A percentile compares a stretch with the other conserved stretches of the same genome.
Evolutionary conservation across 2,888 invertebrate genomes (phyloP).

Genomic region (Caenorhabditis doughertyi): DNA sequence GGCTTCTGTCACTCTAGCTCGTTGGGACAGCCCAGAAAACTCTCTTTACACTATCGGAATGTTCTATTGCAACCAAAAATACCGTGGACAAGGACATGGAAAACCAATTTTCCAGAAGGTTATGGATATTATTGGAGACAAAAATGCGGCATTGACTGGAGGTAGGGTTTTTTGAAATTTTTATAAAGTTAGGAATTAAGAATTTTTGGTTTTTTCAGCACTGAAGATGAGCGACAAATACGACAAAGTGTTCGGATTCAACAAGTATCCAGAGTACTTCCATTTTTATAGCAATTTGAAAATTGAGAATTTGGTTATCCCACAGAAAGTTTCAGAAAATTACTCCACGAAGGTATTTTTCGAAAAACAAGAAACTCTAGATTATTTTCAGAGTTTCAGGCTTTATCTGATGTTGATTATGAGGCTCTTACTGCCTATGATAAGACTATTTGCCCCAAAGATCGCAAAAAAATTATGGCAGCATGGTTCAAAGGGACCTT

Average conservation of each 20-base stretch:
- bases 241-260: constrained; percentile 57
- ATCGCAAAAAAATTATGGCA: constrained; percentile 54
- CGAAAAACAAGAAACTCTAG: neutral
- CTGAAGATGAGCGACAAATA: constrained; percentile 63
- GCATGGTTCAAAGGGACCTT: constrained; percentile 61
- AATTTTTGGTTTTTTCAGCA: constrained; percentile 29
- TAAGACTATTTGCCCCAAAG: constrained; percentile 57
- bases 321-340: constrained; percentile 39
- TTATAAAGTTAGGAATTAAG: too few species aligned
- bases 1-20: constrained; percentile 47
- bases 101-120: constrained; percentile 57
- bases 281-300: constrained; percentile 55
- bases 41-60: constrained; percentile 61
- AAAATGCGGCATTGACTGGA: constrained; percentile 56
- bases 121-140: constrained; percentile 62
- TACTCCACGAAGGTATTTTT: constrained; percentile 46
- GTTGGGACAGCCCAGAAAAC: constrained; percentile 41
- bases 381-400: constrained; percentile 25
- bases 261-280: constrained; percentile 43
- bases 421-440: constrained; percentile 58
- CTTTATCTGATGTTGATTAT: constrained; percentile 57
- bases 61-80: constrained; percentile 52
- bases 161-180: constrained; percentile 22
- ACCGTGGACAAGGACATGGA: constrained; percentile 56
- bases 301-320: constrained; percentile 42